Evolutionary conservation across 2,113 vertebrate genomes (phyloP).

Genomic region (Varanus salvator): DNA sequence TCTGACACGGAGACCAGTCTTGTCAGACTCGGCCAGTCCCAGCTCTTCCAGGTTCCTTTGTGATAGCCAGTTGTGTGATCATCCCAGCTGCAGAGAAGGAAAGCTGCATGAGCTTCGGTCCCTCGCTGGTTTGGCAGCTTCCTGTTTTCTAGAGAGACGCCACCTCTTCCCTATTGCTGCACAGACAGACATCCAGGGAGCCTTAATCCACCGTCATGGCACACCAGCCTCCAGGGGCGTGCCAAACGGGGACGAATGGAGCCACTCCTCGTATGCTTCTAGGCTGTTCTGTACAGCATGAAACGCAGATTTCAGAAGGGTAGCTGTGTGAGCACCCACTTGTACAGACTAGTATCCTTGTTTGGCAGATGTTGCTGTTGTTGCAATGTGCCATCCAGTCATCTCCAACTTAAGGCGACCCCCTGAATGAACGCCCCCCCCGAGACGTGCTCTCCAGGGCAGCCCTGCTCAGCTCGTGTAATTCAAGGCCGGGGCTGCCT

Average conservation of each 20-base stretch:
- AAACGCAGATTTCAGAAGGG: background rate
- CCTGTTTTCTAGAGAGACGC: background rate
- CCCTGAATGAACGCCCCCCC: no score
- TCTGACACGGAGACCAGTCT: background rate
- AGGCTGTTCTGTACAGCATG: background rate
- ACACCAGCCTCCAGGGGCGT: background rate
- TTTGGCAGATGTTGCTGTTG: no score
- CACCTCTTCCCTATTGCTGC: background rate
- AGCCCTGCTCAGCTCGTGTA: no score
- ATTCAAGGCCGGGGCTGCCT: no score
- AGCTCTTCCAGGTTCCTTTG: background rate
- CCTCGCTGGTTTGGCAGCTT: background rate
- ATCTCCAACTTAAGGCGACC: no score
- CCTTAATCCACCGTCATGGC: background rate
- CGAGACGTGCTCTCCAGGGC: no score
- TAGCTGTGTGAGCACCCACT: background rate
- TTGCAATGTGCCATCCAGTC: no score
- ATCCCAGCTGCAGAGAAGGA: background rate
- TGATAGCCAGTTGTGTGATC: background rate
- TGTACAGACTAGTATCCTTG: no score
- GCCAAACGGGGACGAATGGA: background rate
- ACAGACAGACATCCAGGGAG: background rate
- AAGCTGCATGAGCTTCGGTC: background rate
- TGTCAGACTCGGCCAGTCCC: background rate
- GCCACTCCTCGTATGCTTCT: background rate